Conservation (phyloP, 1,140 invertebrate species). For the Habropoda laboriosa region DNA sequence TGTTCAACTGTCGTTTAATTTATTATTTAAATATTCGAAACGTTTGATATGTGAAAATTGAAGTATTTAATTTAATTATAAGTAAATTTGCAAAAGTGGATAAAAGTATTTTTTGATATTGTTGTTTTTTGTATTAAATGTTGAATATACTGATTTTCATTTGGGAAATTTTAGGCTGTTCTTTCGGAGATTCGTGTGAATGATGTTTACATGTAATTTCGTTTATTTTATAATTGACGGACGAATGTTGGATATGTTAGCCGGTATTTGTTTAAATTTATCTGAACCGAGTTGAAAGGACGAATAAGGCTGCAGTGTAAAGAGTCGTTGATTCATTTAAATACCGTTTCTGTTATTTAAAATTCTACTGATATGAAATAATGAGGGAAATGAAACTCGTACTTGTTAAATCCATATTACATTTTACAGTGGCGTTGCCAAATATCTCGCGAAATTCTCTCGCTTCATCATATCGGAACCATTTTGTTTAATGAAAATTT, state of each 20-base stretch:
- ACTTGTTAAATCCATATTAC: background rate
- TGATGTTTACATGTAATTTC: background rate
- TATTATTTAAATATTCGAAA: too few relatives aligned
- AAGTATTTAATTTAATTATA: too few relatives aligned
- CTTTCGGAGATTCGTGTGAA: background rate
- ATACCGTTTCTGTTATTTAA: background rate
- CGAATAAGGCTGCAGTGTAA: background rate
- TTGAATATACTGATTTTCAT: too few relatives aligned
- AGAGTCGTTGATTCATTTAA: background rate
- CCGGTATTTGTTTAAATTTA: too few relatives aligned
- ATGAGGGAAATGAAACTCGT: conserved; percentile 4
- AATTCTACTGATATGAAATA: background rate
- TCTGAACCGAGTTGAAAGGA: background rate
- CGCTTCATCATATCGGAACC: background rate
- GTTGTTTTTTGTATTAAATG: too few relatives aligned
- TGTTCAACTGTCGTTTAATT: too few relatives aligned
- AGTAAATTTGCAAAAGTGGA: too few relatives aligned
- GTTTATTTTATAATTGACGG: fast-evolving
- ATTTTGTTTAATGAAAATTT: conserved; percentile 17
- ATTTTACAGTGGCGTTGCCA: background rate
- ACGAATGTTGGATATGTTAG: too few relatives aligned
- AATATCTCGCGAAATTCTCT: background rate
- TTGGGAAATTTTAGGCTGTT: background rate
- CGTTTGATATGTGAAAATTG: too few relatives aligned
- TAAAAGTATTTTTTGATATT: too few relatives aligned